Evolutionary conservation across 2,888 invertebrate species (phyloP).

Genomic region (Tetrapedia diversipes): DNA sequence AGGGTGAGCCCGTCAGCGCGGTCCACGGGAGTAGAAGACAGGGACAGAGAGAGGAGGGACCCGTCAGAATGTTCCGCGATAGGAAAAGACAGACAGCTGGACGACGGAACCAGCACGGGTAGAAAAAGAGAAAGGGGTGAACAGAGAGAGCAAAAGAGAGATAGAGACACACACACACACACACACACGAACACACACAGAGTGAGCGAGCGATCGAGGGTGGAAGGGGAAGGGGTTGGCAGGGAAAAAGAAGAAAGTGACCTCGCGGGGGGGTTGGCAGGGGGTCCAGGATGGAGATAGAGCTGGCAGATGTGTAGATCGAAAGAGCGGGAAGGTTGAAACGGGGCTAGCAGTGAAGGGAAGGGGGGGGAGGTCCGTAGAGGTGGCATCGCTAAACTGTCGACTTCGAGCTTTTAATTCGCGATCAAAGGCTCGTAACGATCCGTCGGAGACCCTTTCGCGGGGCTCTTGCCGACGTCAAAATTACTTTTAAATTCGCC

Average conservation of each 20-base stretch:
- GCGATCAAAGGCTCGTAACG: conserved; percentile 79
- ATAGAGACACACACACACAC: no score
- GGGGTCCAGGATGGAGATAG: conserved; percentile 18
- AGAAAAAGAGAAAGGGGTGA: conserved; percentile 28
- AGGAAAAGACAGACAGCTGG: conserved; percentile 43
- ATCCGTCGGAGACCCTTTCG: conserved; percentile 69
- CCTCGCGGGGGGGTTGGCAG: no score
- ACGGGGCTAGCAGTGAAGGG: no score
- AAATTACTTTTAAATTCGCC: conserved; percentile 75
- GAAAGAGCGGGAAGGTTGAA: conserved; percentile 26
- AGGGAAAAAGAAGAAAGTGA: conserved; percentile 7
- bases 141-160: no score
- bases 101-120: conserved; percentile 22
- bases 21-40: conserved; percentile 24
- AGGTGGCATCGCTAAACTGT: conserved; percentile 76
- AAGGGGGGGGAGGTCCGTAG: conserved; percentile 49
- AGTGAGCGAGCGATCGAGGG: conserved; percentile 3
- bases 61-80: conserved; percentile 4
- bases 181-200: no score
- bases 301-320: conserved; percentile 48
- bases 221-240: neutral
- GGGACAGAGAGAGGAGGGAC: conserved; percentile 7
- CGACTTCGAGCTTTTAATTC: conserved; percentile 81
- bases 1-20: conserved; percentile 5
- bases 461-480: conserved; percentile 71